Base-by-base conservation (phyloP, 2,797 vertebrate species). In the Enteromius radiatus region DNA sequence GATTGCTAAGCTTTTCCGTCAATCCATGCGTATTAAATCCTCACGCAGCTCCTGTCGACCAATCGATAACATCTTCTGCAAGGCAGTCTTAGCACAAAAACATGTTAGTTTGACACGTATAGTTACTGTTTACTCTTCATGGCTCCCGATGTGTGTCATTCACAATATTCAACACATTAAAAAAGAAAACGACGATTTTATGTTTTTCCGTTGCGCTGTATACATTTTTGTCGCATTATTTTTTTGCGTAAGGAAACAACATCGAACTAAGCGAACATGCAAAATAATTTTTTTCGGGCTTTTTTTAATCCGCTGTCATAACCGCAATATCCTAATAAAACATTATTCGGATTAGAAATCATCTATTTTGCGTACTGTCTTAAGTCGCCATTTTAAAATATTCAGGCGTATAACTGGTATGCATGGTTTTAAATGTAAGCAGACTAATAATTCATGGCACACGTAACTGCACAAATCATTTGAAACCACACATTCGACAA, bases 1-100 rank as follows among this genome's bases (percentile, higher is more conserved):
- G 54, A 85, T 84, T 85, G 78, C 77, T 49, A 78, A 52, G 80
- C 69, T 79, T 78, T 82, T 28, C 31, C 43, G 49, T 86, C 77
- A 73, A 67, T 54, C 81, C 63, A 52, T 61, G 75, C 15, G 23
- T 61, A 67, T 80, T 47, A 76, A 65, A 68, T 74, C 47, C 70
- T 71, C 47, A 78, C 19, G 17, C 59, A 38, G 73, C 26, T 74
- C 43, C 45, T 59, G 45, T 54, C 45, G 33, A 69, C 65, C 49
- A 38, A 38, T 68, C 36, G 68, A 73, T 75, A 84, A 36, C n/a
- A 63, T 41, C 36, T 56, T 11, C 21, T 79, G 47, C 61, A 12
- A 54, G n/a, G 45, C 43, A 54, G 5, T 49, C 61, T 76, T 49
- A 28, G 28, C 21, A 31, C 17, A 36, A 54, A 76, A 59, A 75